Conservation (phyloP, 2,113 vertebrate species). For the Ovis aries region ARS-UI_Ramb_v3.0 NC_056058.1:92892001-92892500, state of each 20-base stretch:
- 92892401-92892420: neutral
- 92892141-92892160: neutral
- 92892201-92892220: neutral
- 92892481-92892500: constrained; percentile 8
- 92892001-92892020: neutral
- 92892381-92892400: neutral
- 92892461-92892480: neutral
- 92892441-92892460: neutral
- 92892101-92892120: neutral
- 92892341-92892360: neutral
- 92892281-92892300: neutral
- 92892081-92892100: neutral
- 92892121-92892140: neutral
- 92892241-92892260: neutral
- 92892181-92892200: neutral
- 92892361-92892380: neutral
- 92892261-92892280: neutral
- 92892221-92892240: neutral
- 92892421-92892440: neutral
- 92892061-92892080: neutral
- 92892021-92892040: neutral
- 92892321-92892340: neutral
- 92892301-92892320: neutral
- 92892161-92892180: neutral
- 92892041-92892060: neutral